These are phyloP conservation scores for Coregonus ussuriensis DNA, from an alignment of 2,797 vertebrate species.

Conservation along the genomic window DNA sequence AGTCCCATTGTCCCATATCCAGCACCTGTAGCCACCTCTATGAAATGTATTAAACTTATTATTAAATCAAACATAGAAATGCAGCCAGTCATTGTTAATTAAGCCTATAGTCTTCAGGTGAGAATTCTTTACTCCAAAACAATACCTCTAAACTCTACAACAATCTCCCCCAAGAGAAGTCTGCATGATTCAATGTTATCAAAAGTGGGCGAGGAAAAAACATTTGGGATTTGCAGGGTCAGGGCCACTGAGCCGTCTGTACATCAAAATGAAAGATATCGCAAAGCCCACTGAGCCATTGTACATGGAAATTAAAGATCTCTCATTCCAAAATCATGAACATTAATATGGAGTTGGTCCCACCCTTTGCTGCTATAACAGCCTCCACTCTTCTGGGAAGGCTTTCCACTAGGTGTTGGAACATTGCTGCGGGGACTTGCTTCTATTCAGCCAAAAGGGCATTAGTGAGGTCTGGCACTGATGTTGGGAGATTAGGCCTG, in stretches of 20 bases:
- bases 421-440: too few species aligned
- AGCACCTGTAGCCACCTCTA: constrained; percentile 10
- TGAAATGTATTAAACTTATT: neutral
- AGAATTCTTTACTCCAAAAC: neutral
- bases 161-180: constrained; percentile 36
- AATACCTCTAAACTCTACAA: constrained; percentile 27
- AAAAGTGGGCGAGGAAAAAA: constrained; percentile 52
- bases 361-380: too few species aligned
- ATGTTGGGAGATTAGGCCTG: too few species aligned
- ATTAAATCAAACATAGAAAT: constrained; percentile 15
- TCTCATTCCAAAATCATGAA: too few species aligned
- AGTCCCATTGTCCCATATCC: neutral
- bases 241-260: constrained; percentile 18
- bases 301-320: too few species aligned
- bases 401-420: too few species aligned
- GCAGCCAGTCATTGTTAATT: neutral
- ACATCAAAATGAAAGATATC: neutral
- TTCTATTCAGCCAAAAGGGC: too few species aligned
- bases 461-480: too few species aligned
- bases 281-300: too few species aligned
- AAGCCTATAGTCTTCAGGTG: neutral
- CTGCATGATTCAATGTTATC: constrained; percentile 62
- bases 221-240: constrained; percentile 46
- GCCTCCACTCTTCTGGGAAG: too few species aligned
- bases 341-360: too few species aligned